Evolutionary conservation across 35 echinoderm and acorn worm species (phyloP).

Genomic region (Apostichopus californicus): DNA sequence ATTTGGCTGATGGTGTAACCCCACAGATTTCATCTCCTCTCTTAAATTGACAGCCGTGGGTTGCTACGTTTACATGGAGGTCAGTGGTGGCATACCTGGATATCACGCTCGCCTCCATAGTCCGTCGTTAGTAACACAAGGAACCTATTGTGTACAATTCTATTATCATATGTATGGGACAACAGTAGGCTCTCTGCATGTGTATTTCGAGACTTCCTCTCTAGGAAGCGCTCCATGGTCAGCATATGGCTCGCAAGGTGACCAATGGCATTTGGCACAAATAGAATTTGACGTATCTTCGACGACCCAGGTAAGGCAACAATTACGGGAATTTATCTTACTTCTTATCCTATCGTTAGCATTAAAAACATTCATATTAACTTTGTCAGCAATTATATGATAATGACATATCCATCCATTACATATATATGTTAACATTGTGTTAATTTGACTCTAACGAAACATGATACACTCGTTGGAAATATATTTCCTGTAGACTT

Average conservation of each 20-base stretch:
- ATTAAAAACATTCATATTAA: neutral
- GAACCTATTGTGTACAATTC: conserved; percentile 49
- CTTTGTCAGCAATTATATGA: neutral
- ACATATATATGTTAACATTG: neutral
- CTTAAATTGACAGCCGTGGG: conserved; percentile 41
- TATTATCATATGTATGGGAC: conserved; percentile 79
- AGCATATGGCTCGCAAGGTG: conserved; percentile 59
- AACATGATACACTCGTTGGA: too few relatives aligned
- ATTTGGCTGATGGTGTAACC: neutral
- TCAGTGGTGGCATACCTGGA: conserved; percentile 22
- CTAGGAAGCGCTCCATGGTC: conserved; percentile 15
- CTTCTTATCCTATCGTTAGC: neutral
- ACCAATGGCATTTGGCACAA: conserved; percentile 65
- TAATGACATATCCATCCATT: neutral
- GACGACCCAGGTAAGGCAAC: too few relatives aligned
- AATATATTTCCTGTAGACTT: too few relatives aligned
- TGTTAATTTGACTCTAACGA: neutral
- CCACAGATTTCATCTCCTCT: neutral
- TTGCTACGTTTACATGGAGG: conserved; percentile 79
- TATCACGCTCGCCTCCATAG: conserved; percentile 62
- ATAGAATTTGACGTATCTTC: neutral
- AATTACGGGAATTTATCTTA: neutral
- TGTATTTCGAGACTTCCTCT: conserved; percentile 3
- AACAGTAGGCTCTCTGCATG: conserved; percentile 49
- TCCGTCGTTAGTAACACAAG: conserved; percentile 9